These are phyloP conservation scores for Trisateles emortualis DNA, from an alignment of 2,888 invertebrate genomes.

Conservation along the genomic window DNA sequence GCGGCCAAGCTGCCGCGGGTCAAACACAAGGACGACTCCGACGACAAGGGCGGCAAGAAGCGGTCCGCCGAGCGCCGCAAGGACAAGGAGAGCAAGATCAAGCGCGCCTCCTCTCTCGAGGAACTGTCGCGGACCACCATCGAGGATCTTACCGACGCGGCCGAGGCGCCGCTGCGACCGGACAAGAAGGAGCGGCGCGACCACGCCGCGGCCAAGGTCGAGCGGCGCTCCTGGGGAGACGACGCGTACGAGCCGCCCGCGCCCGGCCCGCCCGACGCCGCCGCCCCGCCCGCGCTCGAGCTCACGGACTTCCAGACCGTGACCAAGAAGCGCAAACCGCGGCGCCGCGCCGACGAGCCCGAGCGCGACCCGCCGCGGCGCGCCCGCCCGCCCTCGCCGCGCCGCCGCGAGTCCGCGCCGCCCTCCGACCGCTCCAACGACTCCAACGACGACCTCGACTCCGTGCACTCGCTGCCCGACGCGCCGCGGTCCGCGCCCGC, in stretches of 20 bases:
- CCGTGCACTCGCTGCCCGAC: conserved; percentile 92
- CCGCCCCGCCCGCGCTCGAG: conserved; percentile 65
- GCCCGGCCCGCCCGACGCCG: conserved; percentile 36
- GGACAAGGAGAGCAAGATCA: conserved; percentile 78
- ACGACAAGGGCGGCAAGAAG: conserved; percentile 81
- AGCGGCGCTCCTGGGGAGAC: conserved; percentile 90
- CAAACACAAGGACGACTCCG: conserved; percentile 77
- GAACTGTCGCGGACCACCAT: conserved; percentile 92
- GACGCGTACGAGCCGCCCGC: conserved; percentile 69
- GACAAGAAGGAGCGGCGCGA: conserved; percentile 46
- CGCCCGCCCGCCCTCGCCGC: conserved; percentile 65
- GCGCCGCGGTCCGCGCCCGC: conserved; percentile 72
- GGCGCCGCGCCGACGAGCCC: conserved; percentile 88
- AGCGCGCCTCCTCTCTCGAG: conserved; percentile 93
- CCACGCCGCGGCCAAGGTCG: conserved; percentile 69
- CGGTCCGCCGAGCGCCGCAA: conserved; percentile 82
- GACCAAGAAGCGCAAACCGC: conserved; percentile 93
- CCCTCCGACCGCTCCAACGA: conserved; percentile 94
- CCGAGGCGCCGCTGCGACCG: conserved; percentile 67
- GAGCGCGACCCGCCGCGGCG: conserved; percentile 51
- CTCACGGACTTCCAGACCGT: conserved; percentile 93
- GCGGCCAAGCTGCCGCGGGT: conserved; percentile 68
- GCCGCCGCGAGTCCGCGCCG: conserved; percentile 89
- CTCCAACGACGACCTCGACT: conserved; percentile 93
- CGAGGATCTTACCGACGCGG: conserved; percentile 88